phyloP scores from a whole-genome alignment of 2,797 vertebrate genomes.

The Sardinella longiceps region DNA sequence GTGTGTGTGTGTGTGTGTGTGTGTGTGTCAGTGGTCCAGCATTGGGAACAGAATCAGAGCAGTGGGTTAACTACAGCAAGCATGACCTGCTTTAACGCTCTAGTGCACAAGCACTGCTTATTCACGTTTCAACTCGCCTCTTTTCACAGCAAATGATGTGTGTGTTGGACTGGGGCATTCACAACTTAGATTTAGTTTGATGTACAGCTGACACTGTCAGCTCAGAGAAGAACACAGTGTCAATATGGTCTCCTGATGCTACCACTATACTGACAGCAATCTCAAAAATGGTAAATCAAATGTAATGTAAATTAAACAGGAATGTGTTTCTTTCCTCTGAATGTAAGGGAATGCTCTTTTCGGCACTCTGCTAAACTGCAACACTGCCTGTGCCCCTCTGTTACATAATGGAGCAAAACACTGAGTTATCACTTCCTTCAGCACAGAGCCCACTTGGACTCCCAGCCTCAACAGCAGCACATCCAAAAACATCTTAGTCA shows the following conservation, averaged over 20 bases:
- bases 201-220: not conserved
- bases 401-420: constrained; percentile 54
- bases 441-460: constrained; percentile 34
- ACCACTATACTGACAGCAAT: not conserved
- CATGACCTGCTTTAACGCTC: not conserved
- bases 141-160: not conserved
- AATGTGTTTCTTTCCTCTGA: too few relatives aligned
- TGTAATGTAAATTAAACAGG: not conserved
- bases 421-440: constrained; percentile 51
- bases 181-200: not conserved
- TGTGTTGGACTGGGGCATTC: too few relatives aligned
- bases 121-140: not conserved
- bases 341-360: not conserved
- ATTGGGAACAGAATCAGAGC: constrained; percentile 24
- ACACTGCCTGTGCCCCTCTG: constrained; percentile 38
- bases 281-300: not conserved
- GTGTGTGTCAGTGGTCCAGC: constrained; percentile 27
- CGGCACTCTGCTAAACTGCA: not conserved
- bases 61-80: not conserved
- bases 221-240: not conserved
- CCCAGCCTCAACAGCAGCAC: constrained; percentile 3
- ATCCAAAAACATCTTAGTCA: constrained; percentile 21
- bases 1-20: constrained; percentile 16
- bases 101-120: not conserved
- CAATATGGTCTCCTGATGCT: not conserved